phyloP scores from a whole-genome alignment of 2,113 vertebrate species.

The Oreochromis spilurus region DNA sequence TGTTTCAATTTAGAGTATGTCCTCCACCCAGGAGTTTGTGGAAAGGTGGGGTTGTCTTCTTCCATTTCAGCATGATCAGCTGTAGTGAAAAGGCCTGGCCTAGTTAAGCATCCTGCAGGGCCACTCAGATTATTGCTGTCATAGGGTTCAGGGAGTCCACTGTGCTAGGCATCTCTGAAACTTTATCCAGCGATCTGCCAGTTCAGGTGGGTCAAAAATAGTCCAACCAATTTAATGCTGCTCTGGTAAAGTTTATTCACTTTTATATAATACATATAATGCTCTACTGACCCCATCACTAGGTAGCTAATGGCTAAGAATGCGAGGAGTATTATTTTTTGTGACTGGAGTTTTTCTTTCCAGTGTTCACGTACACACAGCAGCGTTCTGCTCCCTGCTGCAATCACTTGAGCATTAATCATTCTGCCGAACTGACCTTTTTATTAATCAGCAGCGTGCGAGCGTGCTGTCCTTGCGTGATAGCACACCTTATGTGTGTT shows the following conservation, averaged over 20 bases:
- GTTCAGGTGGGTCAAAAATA: neutral
- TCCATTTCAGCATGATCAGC: neutral
- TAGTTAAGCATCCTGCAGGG: neutral
- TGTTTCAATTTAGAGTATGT: neutral
- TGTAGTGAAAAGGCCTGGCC: neutral
- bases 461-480: slow-evolving; percentile 30
- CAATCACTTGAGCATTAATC: slow-evolving; percentile 55
- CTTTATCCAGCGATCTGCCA: neutral
- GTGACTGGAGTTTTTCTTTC: neutral
- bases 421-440: slow-evolving; percentile 51
- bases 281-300: neutral
- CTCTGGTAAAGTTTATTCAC: neutral
- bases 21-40: neutral
- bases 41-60: neutral
- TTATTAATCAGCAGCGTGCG: slow-evolving; percentile 49
- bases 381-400: neutral
- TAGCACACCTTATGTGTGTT: slow-evolving; percentile 17
- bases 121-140: neutral
- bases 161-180: neutral
- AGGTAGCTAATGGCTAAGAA: neutral
- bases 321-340: neutral
- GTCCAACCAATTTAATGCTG: neutral
- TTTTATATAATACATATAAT: neutral
- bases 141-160: neutral
- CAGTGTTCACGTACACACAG: neutral